Percentiles rank a stretch among this genome's conserved stretches.
Evolutionary conservation across 2,113 vertebrate species (phyloP).

Genomic region (Thryonomys swinderianus): DNA sequence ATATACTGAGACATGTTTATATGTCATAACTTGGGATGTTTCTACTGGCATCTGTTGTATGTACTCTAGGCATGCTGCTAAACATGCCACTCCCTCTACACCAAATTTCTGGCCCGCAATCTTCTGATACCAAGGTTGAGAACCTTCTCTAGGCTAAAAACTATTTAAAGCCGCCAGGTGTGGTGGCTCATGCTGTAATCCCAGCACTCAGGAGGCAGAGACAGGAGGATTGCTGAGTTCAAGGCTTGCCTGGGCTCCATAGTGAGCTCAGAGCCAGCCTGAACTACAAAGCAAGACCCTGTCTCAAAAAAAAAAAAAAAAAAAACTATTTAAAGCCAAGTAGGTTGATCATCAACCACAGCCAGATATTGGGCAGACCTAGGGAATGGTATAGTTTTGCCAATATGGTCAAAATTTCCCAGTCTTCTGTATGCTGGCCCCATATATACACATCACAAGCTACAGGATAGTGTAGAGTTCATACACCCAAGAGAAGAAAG

Average conservation of each 20-base stretch:
- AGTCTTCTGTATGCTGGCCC: not conserved
- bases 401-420: not conserved
- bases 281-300: no score
- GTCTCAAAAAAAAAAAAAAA: no score
- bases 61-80: not conserved
- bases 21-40: not conserved
- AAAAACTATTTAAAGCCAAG: not conserved
- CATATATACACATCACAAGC: not conserved
- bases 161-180: not conserved
- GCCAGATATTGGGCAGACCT: not conserved
- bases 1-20: not conserved
- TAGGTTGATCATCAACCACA: not conserved
- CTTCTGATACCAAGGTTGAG: not conserved
- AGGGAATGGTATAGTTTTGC: not conserved
- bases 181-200: no score
- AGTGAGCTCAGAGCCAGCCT: no score
- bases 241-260: no score
- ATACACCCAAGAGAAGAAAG: not conserved
- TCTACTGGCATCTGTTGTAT: not conserved
- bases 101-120: not conserved
- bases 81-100: not conserved
- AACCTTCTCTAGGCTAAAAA: not conserved
- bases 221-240: no score
- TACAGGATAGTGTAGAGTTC: not conserved
- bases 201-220: no score